Conservation (phyloP, 2,888 invertebrate genomes). For the Drosophila greeni region DNA sequence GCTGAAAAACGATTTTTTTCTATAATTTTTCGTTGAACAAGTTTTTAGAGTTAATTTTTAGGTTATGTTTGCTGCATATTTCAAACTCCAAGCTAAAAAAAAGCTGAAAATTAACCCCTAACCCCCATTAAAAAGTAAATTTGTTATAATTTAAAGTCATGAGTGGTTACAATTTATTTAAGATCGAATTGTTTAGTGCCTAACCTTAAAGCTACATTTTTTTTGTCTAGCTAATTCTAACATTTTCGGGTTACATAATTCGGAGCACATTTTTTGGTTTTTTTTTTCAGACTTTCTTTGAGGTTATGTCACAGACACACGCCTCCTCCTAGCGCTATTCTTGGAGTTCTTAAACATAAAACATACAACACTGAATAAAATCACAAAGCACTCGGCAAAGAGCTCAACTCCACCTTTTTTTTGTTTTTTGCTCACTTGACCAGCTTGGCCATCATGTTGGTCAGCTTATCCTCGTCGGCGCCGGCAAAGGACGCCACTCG, state of each 20-base stretch:
- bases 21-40: too few species aligned
- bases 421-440: too few species aligned
- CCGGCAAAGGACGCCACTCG: conserved; percentile 57
- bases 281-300: conserved; percentile 4
- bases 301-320: conserved; percentile 32
- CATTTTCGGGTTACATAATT: not conserved
- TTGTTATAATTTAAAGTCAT: not conserved
- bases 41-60: too few species aligned
- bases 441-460: conserved; percentile 56
- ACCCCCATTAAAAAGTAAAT: not conserved
- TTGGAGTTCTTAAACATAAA: too few species aligned
- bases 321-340: conserved; percentile 11
- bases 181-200: not conserved
- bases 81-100: not conserved
- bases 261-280: not conserved
- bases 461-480: conserved; percentile 60
- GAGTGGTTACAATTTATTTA: conserved; percentile 6
- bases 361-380: conserved; percentile 22
- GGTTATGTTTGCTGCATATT: not conserved
- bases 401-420: too few species aligned
- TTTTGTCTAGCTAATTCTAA: not conserved
- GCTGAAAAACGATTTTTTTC: too few species aligned
- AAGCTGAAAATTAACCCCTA: not conserved
- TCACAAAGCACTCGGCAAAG: too few species aligned
- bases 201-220: conserved; percentile 6